Base-by-base conservation (phyloP, 2,888 invertebrate species). In the Sipha maydis region DNA sequence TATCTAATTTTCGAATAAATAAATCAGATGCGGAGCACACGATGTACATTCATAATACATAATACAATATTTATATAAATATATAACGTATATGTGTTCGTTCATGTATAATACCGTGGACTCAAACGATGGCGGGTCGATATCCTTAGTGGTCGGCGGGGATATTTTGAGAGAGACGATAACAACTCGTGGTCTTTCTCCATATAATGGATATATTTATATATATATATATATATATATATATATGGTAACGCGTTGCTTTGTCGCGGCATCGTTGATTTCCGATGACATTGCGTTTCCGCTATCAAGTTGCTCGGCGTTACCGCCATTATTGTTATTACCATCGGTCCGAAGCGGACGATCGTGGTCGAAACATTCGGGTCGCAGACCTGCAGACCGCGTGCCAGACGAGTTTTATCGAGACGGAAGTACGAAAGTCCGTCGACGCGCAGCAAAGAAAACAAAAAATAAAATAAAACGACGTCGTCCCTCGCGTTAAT, bases 1-100 rank as follows among this genome's bases (percentile, higher is more conserved):
- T 75, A 75, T 38, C 75, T 38, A 41, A 28, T 41, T n/a, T 69
- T 69, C 80, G 21, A 5, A 67, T 67, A 19, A 80, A 80, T 80
- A 80, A 80, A 80, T 80, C 67, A 41, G 41, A n/a, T 28, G n/a
- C 54, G 71, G 5, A 17, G 3, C 3, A 31, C 17, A 31, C 71
- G 14, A 17, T 8, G 25, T 0, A 38, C 19, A 7, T 31, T 11
- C 25, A 38, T 75, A 38, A 69, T 11, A 69, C 2, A 69, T 7
- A 34, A 34, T 34, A 34, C 34, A 34, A 34, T 34, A 34, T 34
- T 34, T 34, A 28, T 25, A 28, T 4, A 8, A 5, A 8, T 7
- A n/a, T n/a, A 67, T n/a, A 1, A 67, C 3, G 9, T 48, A 48
- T 14, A 17, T 61, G 21, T 67, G n/a, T 48, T 1, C 48, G 48